These are phyloP conservation scores for Heliothis virescens DNA, from an alignment of 1,140 invertebrate species.

Conservation along the genomic window DNA sequence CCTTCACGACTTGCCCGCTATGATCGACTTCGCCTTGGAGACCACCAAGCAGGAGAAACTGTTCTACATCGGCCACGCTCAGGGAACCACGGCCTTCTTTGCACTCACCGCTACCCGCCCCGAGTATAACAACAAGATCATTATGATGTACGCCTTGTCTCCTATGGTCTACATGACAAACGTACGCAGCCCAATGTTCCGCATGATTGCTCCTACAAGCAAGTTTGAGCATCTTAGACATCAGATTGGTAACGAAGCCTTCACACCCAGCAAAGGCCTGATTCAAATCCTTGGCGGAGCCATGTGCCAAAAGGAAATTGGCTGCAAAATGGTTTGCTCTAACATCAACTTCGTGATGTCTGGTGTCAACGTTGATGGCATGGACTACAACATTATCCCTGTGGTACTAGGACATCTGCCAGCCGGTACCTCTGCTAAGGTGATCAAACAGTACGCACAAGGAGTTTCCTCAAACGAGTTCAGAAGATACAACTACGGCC, in stretches of 20 bases:
- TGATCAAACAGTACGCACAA: conserved; percentile 91
- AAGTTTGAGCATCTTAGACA: conserved; percentile 87
- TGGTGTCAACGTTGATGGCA: conserved; percentile 84
- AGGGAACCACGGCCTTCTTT: conserved; percentile 81
- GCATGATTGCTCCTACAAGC: conserved; percentile 83
- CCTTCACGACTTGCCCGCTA: conserved; percentile 90
- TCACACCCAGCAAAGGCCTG: conserved; percentile 86
- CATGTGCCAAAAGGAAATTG: conserved; percentile 84
- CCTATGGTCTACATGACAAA: conserved; percentile 89
- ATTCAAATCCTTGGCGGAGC: conserved; percentile 83
- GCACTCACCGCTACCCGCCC: conserved; percentile 87
- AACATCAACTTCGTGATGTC: conserved; percentile 88
- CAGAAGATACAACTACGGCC: conserved; percentile 85
- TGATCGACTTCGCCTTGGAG: conserved; percentile 89
- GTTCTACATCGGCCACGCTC: conserved; percentile 89
- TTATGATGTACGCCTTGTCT: conserved; percentile 88
- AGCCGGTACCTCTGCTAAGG: conserved; percentile 92
- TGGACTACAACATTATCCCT: conserved; percentile 87
- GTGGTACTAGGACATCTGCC: conserved; percentile 92
- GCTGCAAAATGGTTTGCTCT: conserved; percentile 86
- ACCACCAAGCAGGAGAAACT: conserved; percentile 85
- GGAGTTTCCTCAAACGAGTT: conserved; percentile 81
- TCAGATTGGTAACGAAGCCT: conserved; percentile 86
- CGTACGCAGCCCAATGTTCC: conserved; percentile 87
- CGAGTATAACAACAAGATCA: conserved; percentile 89